Evolutionary conservation across 1,140 invertebrate genomes (phyloP), one percentile per base, ranked within the genome.

Genomic region (Pygmarrhopalites habei): DNA sequence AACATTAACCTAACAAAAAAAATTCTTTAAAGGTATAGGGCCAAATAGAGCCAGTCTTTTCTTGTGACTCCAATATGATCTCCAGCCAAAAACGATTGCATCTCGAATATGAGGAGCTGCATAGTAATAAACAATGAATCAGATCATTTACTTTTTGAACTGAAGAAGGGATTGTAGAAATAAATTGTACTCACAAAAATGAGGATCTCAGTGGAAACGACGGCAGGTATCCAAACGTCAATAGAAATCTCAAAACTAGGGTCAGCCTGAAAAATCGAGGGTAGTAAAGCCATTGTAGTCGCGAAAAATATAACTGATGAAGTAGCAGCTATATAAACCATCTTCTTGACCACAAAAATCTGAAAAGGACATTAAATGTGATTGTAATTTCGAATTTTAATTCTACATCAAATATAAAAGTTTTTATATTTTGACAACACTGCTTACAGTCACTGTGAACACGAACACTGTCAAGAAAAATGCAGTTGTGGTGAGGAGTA

Each of bases 71-170:
- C 23, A 2, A 3, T 5, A 19, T 32, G 29, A 19, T 56, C 53
- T 19, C 35, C 30, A 14, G 4, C 17, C 35, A 56, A 19, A 26
- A 56, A 14, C 3, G 53, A 56, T 41, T 56, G 53, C 4, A 56
- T 2, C 21, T 56, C 53, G 21, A 56, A 56, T n/a, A 56, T 56
- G 28, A 56, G 53, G 12, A 56, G 29, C 53, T 56, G 23, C 29
- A 41, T 4, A 56, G n/a, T 10, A 26, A 26, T 5, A 52, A 12
- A 10, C 23, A 52, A 14, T 7, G 15, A 35, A 35, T 47, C 17
- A 5, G 17, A 47, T 47, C n/a, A 5, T 47, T 10, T 19, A 47
- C 4, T 19, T n/a, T 47, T 25, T 47, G n/a, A 7, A 25, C n/a
- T 47, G 7, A 10, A 19, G n/a, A 41, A 41, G n/a, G n/a, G 32